These are phyloP conservation scores for Acanthococcus lagerstroemiae DNA, from an alignment of 2,888 invertebrate species.

Conservation along the genomic window DNA sequence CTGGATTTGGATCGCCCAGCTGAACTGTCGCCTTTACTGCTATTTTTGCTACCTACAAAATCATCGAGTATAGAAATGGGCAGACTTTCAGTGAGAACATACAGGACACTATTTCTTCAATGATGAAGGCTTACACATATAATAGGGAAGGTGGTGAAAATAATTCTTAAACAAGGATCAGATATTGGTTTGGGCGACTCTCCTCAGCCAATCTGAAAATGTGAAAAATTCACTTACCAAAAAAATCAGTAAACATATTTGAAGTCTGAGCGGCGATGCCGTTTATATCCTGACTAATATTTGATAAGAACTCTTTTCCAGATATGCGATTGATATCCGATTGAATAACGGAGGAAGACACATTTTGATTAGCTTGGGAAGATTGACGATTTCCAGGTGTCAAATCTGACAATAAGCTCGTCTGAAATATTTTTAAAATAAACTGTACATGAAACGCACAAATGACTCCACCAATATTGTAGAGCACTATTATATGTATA, in stretches of 20 bases:
- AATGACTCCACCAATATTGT: too few species aligned
- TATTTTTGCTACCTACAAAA: conserved; percentile 8
- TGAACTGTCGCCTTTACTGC: not conserved
- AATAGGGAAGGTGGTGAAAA: too few species aligned
- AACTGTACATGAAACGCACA: too few species aligned
- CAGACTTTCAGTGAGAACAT: not conserved
- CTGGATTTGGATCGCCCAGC: not conserved
- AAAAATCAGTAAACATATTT: conserved; percentile 88
- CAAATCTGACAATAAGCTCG: conserved; percentile 22
- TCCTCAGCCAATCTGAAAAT: too few species aligned
- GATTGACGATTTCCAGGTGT: conserved; percentile 8
- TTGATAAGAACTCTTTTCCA: conserved; percentile 68
- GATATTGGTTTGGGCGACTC: too few species aligned
- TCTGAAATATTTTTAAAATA: too few species aligned
- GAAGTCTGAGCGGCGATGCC: conserved; percentile 86
- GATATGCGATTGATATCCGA: conserved; percentile 28
- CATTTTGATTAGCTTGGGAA: conserved; percentile 7
- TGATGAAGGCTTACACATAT: too few species aligned
- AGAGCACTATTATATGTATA: too few species aligned
- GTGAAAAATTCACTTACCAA: conserved; percentile 51
- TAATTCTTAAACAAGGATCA: too few species aligned
- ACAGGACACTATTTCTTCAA: too few species aligned
- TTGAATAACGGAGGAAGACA: conserved; percentile 14
- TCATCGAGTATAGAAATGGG: not conserved
- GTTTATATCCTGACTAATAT: conserved; percentile 85